A percentile compares a stretch with the other conserved stretches of the same genome.
phyloP scores from a whole-genome alignment of 2,113 vertebrate genomes.

The Sinosuthora webbiana region DNA sequence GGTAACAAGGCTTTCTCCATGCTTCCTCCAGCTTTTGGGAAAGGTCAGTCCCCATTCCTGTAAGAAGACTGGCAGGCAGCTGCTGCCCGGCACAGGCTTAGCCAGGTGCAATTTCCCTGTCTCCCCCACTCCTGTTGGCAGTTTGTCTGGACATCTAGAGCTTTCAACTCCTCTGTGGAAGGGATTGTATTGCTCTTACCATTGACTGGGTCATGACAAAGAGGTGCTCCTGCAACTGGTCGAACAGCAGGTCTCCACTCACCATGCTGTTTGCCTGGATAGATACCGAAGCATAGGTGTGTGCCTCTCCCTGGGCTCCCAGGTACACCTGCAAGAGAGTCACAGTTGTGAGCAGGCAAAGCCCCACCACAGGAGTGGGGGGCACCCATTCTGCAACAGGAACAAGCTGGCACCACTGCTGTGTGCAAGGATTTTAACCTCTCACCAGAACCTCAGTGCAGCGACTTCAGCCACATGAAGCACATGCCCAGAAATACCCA shows the following conservation, averaged over 20 bases:
- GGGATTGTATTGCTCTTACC: constrained; percentile 71
- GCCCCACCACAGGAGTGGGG: not conserved
- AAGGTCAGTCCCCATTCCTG: not conserved
- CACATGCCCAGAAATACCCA: not conserved
- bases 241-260: constrained; percentile 88
- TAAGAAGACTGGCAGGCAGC: not conserved
- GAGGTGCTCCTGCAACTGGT: constrained; percentile 84
- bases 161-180: not conserved
- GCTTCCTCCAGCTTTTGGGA: not conserved
- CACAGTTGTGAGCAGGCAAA: not conserved
- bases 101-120: not conserved
- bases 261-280: constrained; percentile 84
- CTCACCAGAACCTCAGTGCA: not conserved
- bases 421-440: not conserved
- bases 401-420: not conserved
- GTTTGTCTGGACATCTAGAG: not conserved
- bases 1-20: not conserved
- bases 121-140: not conserved
- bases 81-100: not conserved
- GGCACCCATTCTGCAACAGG: rapidly evolving
- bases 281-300: constrained; percentile 77
- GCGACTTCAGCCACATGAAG: not conserved
- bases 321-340: constrained; percentile 83
- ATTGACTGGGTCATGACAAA: constrained; percentile 90
- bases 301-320: constrained; percentile 79